Base-by-base conservation (phyloP, 2,888 invertebrate species). In the Chironomus tentans region DNA sequence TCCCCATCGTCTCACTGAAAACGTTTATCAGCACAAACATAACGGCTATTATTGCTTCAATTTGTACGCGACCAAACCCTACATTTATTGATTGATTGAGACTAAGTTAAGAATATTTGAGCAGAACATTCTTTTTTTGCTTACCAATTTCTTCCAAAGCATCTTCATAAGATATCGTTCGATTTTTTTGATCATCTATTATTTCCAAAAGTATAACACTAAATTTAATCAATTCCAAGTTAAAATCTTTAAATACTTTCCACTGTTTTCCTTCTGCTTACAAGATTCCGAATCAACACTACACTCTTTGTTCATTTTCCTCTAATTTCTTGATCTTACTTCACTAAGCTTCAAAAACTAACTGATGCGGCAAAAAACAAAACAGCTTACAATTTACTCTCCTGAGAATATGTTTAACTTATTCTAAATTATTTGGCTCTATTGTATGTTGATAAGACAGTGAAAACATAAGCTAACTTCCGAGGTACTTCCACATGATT, bases 1-100 rank as follows among this genome's bases (percentile, higher is more conserved):
- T 87, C 0, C 88, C 88, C 83, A 90, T 85, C 12, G 89, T 89
- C 83, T 90, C 90, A 82, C 89, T 88, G 77, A 91, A 21, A 0
- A 72, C 72, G 7, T 50, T 72, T 18, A 72, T 28, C 21, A 72
- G 22, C 12, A 72, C 21, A 12, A 72, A 18, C 10, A 50, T 18
- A 28, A 38, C 28, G 7, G 38, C 38, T 12, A 61, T 7, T 12
- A 72, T 7, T 18, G 62, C 1, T 61, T 72, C n/a, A 4, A 72
- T 12, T 62, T 72, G 72, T 0, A 62, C 72, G 13, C 18, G 50
- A 24, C 72, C 72, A 50, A 72, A 72, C 15, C 72, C 72, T 72
- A 24, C 24, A 12, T 15, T 15, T 4, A 24, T 21, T 21, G 13
- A 15, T n/a, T 15, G 2, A 56, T 15, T 15, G 2, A 6, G 1